These are phyloP conservation scores for Dione vanillae DNA, from an alignment of 2,888 invertebrate species.

Conservation along the genomic window DNA sequence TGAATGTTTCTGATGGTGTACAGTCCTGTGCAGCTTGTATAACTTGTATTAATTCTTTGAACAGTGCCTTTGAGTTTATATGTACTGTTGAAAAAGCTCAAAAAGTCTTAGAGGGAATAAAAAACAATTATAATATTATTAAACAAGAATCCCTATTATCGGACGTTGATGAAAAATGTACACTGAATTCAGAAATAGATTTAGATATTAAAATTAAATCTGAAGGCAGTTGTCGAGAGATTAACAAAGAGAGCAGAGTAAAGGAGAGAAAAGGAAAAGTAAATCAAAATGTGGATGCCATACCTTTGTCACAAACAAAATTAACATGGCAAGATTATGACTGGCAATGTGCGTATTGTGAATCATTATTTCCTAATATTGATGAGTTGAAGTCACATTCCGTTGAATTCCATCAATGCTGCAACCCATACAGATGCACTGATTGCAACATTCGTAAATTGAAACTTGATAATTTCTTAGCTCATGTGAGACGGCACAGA, in stretches of 20 bases:
- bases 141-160: constrained; percentile 52
- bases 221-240: not conserved
- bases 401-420: constrained; percentile 83
- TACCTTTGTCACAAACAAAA: constrained; percentile 60
- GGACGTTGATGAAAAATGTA: constrained; percentile 33
- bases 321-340: constrained; percentile 65
- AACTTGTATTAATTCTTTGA: constrained; percentile 57
- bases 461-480: constrained; percentile 59
- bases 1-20: constrained; percentile 48
- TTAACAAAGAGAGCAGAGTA: constrained; percentile 29
- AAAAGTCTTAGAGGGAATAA: constrained; percentile 51
- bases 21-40: constrained; percentile 66
- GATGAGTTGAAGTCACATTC: constrained; percentile 83
- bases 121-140: constrained; percentile 49
- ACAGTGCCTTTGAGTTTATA: constrained; percentile 64
- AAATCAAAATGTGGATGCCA: constrained; percentile 46
- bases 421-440: constrained; percentile 86
- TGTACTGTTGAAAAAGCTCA: constrained; percentile 62
- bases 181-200: constrained; percentile 24
- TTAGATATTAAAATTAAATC: constrained; percentile 47
- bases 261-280: constrained; percentile 31
- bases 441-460: constrained; percentile 80
- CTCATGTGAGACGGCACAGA: constrained; percentile 85
- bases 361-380: constrained; percentile 59
- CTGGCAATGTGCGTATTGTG: constrained; percentile 69